Evolutionary conservation across 1,140 invertebrate species (phyloP).

Genomic region (Bombyx mandarina): DNA sequence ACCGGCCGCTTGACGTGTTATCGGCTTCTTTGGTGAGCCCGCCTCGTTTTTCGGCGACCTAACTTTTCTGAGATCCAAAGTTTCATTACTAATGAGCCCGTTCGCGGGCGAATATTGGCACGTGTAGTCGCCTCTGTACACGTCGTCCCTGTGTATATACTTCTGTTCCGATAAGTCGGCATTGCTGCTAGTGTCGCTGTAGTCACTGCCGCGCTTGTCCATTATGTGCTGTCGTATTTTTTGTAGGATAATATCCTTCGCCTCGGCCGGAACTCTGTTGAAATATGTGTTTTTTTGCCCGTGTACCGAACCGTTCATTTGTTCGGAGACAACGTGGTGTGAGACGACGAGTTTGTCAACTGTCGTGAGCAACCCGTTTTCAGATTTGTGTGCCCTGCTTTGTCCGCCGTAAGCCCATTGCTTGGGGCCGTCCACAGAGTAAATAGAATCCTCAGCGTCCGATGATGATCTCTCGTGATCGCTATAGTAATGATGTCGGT

Average conservation of each 20-base stretch:
- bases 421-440: slow-evolving; percentile 38
- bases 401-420: slow-evolving; percentile 29
- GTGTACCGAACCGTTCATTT: slow-evolving; percentile 20
- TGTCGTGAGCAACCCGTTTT: slow-evolving; percentile 58
- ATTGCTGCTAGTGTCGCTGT: slow-evolving; percentile 24
- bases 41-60: slow-evolving; percentile 41
- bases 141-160: slow-evolving; percentile 44
- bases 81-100: slow-evolving; percentile 33
- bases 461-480: slow-evolving; percentile 54
- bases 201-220: slow-evolving; percentile 64
- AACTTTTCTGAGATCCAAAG: slow-evolving; percentile 56
- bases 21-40: slow-evolving; percentile 23
- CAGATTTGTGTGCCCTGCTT: slow-evolving; percentile 16
- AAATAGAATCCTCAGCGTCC: slow-evolving; percentile 48
- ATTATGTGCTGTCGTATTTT: slow-evolving; percentile 69
- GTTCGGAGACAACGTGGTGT: slow-evolving; percentile 19
- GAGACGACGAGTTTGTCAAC: slow-evolving; percentile 47
- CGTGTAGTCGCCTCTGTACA: slow-evolving; percentile 36
- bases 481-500: slow-evolving; percentile 57
- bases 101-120: slow-evolving; percentile 33
- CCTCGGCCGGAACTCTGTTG: slow-evolving; percentile 58
- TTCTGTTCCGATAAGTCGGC: slow-evolving; percentile 26
- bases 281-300: slow-evolving; percentile 44
- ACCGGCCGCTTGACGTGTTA: slow-evolving; percentile 21
- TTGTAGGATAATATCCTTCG: slow-evolving; percentile 64